Evolutionary conservation across 2,888 invertebrate species (phyloP).

Genomic region (Osedax fenrisi): DNA sequence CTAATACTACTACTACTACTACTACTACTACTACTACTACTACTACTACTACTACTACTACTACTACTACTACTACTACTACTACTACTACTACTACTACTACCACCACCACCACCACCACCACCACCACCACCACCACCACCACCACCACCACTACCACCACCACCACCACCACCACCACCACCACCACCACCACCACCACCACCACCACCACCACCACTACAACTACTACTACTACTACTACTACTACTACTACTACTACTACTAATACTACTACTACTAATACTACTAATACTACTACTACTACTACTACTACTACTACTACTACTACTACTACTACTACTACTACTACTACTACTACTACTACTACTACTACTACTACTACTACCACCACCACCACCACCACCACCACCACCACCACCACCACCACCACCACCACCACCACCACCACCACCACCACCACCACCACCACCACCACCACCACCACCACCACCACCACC

Average conservation of each 20-base stretch:
- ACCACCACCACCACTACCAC: slow-evolving; percentile 25
- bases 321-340: slow-evolving; percentile 25
- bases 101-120: slow-evolving; percentile 22
- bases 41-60: slow-evolving; percentile 27
- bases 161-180: slow-evolving; percentile 25
- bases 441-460: too few relatives aligned
- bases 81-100: slow-evolving; percentile 26
- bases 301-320: slow-evolving; percentile 27
- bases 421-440: neutral
- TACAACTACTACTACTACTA: slow-evolving; percentile 10
- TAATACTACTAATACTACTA: too few relatives aligned
- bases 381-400: slow-evolving; percentile 8
- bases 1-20: too few relatives aligned
- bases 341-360: slow-evolving; percentile 27
- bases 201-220: neutral
- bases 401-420: neutral
- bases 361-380: slow-evolving; percentile 23
- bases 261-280: too few relatives aligned
- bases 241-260: slow-evolving; percentile 22
- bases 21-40: slow-evolving; percentile 22
- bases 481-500: too few relatives aligned
- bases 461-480: too few relatives aligned
- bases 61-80: slow-evolving; percentile 25
- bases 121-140: slow-evolving; percentile 20
- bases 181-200: slow-evolving; percentile 5